A percentile compares a stretch with the other conserved stretches of the same genome.
Conservation (phyloP, 64 coral and sea anemone genomes). For the Catalaphyllia jardinei region DNA sequence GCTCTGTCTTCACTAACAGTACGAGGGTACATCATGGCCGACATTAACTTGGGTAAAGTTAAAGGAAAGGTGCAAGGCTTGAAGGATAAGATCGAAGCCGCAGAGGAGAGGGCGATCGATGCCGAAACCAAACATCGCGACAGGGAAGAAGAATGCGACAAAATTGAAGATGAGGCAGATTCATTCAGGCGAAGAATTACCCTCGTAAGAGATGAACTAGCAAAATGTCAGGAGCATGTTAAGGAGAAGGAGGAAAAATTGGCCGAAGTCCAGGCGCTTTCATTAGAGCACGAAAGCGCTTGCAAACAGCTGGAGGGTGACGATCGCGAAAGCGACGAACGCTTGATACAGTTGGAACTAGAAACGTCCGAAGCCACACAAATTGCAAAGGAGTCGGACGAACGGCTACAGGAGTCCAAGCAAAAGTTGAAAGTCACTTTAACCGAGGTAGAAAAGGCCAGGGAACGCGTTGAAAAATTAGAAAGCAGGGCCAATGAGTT, state of each 20-base stretch:
- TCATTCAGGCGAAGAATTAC: constrained; percentile 64
- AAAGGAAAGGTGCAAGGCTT: constrained; percentile 54
- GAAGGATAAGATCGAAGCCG: constrained; percentile 67
- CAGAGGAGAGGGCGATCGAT: constrained; percentile 35
- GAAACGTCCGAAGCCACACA: neutral
- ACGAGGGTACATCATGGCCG: neutral
- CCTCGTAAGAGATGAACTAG: constrained; percentile 43
- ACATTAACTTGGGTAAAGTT: constrained; percentile 40
- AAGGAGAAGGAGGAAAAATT: constrained; percentile 16
- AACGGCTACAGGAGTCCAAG: constrained; percentile 38
- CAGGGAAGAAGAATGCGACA: constrained; percentile 34
- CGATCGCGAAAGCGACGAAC: constrained; percentile 55
- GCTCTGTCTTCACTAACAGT: neutral
- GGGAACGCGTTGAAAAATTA: neutral
- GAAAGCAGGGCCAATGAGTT: neutral
- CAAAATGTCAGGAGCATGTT: neutral
- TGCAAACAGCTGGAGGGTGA: constrained; percentile 57
- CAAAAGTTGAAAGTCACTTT: constrained; percentile 52
- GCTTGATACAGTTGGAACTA: constrained; percentile 36
- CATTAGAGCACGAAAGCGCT: neutral
- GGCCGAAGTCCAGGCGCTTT: neutral
- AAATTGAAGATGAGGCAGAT: constrained; percentile 52
- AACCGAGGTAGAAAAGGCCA: constrained; percentile 51
- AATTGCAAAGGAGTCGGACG: constrained; percentile 34
- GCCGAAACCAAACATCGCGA: constrained; percentile 36